A percentile compares a stretch with the other conserved stretches of the same genome.
These are phyloP conservation scores for Sorex fumeus DNA, from an alignment of 2,113 vertebrate species.

Conservation along the genomic window DNA sequence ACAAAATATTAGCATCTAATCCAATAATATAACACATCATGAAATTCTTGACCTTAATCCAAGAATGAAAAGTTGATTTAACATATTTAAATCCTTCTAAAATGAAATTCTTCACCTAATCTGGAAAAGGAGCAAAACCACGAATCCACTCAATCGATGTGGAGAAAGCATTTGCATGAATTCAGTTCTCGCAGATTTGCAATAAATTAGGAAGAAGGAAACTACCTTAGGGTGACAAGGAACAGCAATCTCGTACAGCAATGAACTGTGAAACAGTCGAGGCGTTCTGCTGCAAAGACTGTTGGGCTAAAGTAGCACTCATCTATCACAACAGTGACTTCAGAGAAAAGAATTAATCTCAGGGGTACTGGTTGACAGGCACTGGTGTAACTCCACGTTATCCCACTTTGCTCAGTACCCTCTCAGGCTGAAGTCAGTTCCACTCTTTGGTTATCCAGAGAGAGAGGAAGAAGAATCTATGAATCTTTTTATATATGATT, in stretches of 20 bases:
- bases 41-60: background rate
- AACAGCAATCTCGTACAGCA: background rate
- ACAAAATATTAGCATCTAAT: constrained; percentile 11
- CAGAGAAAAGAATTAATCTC: background rate
- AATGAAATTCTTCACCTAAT: background rate
- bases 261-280: background rate
- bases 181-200: background rate
- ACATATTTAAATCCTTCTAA: background rate
- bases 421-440: background rate
- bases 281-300: background rate
- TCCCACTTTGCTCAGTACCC: no score
- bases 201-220: background rate
- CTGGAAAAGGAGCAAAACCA: background rate
- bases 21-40: background rate
- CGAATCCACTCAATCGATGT: background rate
- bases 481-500: no score
- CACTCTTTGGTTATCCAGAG: background rate
- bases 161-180: background rate
- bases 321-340: background rate
- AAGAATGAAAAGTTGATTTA: background rate
- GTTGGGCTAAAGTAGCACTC: background rate
- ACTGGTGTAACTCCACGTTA: no score
- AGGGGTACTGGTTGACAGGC: background rate
- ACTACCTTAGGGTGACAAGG: background rate
- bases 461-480: no score